Percentiles rank a stretch among this genome's conserved stretches.
These are phyloP conservation scores for Salvelinus sp. DNA, from an alignment of 2,113 vertebrate species.

Conservation along the genomic window DNA sequence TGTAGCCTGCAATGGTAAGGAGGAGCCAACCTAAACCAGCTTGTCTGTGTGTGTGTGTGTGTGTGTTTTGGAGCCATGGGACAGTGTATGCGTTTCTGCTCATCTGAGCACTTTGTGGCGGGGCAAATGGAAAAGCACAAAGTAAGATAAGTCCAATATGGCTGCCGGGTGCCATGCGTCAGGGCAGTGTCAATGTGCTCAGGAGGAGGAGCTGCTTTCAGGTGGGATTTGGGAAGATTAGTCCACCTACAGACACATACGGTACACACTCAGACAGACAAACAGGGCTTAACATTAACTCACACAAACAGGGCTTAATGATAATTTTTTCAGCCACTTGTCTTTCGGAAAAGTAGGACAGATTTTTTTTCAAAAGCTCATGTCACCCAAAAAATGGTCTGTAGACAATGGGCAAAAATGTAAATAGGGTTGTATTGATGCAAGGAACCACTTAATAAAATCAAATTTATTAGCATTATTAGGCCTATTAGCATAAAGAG, in stretches of 20 bases:
- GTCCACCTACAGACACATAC: background rate
- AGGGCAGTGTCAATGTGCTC: slow-evolving; percentile 12
- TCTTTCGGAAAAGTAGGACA: too few relatives aligned
- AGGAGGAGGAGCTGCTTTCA: background rate
- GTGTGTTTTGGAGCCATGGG: background rate
- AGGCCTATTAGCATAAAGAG: too few relatives aligned
- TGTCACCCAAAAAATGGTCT: too few relatives aligned
- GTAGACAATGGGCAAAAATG: too few relatives aligned
- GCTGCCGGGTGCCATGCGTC: slow-evolving; percentile 15
- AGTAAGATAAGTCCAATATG: background rate
- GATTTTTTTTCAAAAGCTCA: too few relatives aligned
- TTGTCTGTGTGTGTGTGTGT: background rate
- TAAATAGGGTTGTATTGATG: too few relatives aligned
- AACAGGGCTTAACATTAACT: background rate
- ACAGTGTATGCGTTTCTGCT: slow-evolving; percentile 7
- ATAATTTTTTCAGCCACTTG: too few relatives aligned
- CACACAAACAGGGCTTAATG: too few relatives aligned
- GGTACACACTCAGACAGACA: background rate
- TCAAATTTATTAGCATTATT: too few relatives aligned
- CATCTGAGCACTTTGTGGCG: background rate
- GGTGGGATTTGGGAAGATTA: background rate
- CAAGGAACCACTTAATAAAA: too few relatives aligned
- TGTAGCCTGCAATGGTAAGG: slow-evolving; percentile 37
- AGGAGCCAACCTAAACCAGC: background rate
- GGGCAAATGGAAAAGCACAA: background rate